Evolutionary conservation across 2,797 vertebrate species (phyloP).

Genomic region (Pangasius mekongensis): DNA sequence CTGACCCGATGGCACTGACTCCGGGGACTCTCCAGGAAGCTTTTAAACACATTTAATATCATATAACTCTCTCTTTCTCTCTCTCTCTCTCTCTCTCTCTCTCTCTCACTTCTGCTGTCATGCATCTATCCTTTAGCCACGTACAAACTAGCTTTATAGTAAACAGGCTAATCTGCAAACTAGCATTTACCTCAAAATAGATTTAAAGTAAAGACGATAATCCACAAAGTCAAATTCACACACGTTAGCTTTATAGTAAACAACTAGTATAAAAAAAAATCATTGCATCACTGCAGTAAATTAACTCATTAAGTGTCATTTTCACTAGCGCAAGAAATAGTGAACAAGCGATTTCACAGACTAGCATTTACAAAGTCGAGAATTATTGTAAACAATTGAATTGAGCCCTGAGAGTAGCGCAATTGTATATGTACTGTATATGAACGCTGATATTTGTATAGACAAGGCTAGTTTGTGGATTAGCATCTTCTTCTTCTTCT

Average conservation of each 20-base stretch:
- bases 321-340: too few relatives aligned
- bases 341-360: background rate
- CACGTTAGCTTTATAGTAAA: background rate
- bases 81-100: background rate
- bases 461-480: background rate
- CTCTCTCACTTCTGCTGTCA: background rate
- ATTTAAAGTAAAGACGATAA: too few relatives aligned
- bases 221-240: background rate
- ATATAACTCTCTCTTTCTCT: background rate
- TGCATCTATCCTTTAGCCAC: background rate
- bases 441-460: background rate
- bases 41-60: conserved; percentile 21
- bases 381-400: background rate
- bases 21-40: conserved; percentile 3
- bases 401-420: background rate
- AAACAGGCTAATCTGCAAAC: background rate
- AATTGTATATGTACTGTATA: background rate
- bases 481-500: too few relatives aligned
- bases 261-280: background rate
- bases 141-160: background rate
- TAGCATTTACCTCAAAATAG: background rate
- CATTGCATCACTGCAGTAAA: background rate
- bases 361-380: background rate
- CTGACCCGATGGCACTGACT: background rate
- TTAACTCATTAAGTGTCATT: background rate